Conservation (phyloP, 2,888 invertebrate genomes). For the Thumatha senex region DNA sequence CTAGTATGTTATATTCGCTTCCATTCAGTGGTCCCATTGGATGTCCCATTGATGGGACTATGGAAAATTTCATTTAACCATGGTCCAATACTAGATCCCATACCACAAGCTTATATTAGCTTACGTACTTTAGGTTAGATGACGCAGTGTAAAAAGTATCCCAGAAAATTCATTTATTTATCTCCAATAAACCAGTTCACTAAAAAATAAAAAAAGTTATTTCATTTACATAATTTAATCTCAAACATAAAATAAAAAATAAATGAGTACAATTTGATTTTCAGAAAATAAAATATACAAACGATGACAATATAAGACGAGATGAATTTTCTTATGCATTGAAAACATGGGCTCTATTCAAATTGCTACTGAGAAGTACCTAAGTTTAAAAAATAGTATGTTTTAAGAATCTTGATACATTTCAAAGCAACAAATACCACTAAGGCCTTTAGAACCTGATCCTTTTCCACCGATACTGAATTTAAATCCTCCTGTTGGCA, state of each 20-base stretch:
- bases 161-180: too few relatives aligned
- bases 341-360: neutral
- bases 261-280: neutral
- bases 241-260: neutral
- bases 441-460: slow-evolving; percentile 50
- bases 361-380: neutral
- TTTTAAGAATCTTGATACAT: slow-evolving; percentile 19
- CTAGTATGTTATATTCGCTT: too few relatives aligned
- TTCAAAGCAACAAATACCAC: slow-evolving; percentile 52
- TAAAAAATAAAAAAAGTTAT: neutral
- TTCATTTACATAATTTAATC: neutral
- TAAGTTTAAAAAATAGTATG: neutral
- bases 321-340: neutral
- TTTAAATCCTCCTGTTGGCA: neutral
- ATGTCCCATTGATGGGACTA: too few relatives aligned
- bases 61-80: too few relatives aligned
- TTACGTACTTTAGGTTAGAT: too few relatives aligned
- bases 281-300: neutral
- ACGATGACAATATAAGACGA: neutral
- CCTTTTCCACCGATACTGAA: slow-evolving; percentile 45
- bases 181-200: too few relatives aligned
- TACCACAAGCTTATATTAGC: too few relatives aligned
- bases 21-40: too few relatives aligned
- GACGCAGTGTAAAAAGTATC: too few relatives aligned
- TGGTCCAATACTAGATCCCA: too few relatives aligned